phyloP scores from a whole-genome alignment of 2,888 invertebrate species.

The Anorthoa munda region DNA sequence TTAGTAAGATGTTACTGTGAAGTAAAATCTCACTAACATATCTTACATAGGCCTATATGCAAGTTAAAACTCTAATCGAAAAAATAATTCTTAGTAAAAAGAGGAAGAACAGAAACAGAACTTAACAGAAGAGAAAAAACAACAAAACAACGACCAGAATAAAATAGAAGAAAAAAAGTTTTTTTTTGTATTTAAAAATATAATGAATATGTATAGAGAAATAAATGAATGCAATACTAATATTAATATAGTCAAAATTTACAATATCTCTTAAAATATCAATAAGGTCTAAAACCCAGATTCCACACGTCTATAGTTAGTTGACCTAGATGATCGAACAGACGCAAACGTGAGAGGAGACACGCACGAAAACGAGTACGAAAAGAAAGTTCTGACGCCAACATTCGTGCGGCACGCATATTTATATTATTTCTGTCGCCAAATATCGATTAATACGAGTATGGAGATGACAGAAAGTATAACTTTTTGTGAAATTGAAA shows the following conservation, averaged over 20 bases:
- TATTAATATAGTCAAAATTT: background rate
- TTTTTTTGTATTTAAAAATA: too few relatives aligned
- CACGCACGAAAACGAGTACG: conserved; percentile 43
- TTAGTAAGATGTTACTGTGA: too few relatives aligned
- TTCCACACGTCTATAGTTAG: background rate
- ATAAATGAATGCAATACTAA: background rate
- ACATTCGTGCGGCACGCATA: conserved; percentile 35
- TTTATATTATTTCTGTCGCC: conserved; percentile 21
- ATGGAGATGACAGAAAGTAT: background rate
- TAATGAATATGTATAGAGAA: too few relatives aligned
- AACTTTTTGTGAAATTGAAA: background rate
- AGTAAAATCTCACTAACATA: too few relatives aligned
- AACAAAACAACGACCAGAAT: background rate
- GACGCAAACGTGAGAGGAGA: conserved; percentile 23
- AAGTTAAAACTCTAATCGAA: too few relatives aligned
- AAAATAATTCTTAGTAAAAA: background rate
- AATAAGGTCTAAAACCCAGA: background rate
- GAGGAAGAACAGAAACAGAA: background rate
- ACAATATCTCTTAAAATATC: background rate
- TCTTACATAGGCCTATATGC: too few relatives aligned
- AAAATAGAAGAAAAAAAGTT: background rate
- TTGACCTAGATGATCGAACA: conserved; percentile 41
- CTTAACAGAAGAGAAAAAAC: background rate
- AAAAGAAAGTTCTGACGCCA: conserved; percentile 58
- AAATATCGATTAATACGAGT: conserved; percentile 17